Evolutionary conservation across 2,888 invertebrate species (phyloP), one percentile per base, ranked within the genome.

Genomic region (Campopleginae sp.): DNA sequence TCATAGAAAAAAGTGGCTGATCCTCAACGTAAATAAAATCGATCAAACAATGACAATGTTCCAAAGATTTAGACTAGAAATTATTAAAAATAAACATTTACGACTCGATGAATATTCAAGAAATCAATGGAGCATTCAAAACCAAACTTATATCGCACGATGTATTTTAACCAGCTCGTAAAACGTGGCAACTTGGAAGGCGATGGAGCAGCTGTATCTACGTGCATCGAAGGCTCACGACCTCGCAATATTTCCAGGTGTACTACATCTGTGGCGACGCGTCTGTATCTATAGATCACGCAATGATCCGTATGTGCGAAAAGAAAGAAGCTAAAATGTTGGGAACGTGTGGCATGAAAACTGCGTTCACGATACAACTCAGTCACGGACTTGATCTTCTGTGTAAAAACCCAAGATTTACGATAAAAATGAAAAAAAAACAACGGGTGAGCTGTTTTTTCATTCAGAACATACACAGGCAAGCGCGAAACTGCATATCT

Each of bases 371-470:
- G 17, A 42, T 68, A 79, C 48, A 70, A 38, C 71, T 58, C 63
- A 68, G 74, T 58, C 74, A 78, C 58, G 78, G 44, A 65, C 70
- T 44, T 46, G 75, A 65, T 33, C 54, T 65, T 23, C 54, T 70
- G 75, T 80, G 68, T 14, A 74, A 71, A 48, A 66, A 44, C 23
- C 0, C 71, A 23, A 70, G 78, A 31, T 7, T 61, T 58, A 61
- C 19, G 51, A 27, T 46, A 33, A 10, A 12, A 4, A 38, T 38
- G 4, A 7, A 6, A 10, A 68, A 12, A 33, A 14, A 70, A 70
- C 4, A 46, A 12, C 23, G 3, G 14, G 44, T 27, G 23, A 23
- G 27, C 23, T 54, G 19, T 19, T 89, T 90, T 91, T 90, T n/a
- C n/a, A n/a, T n/a, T n/a, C n/a, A n/a, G n/a, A n/a, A n/a, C n/a